Conservation (phyloP, 2,888 invertebrate species). For the Acleris literana region DNA sequence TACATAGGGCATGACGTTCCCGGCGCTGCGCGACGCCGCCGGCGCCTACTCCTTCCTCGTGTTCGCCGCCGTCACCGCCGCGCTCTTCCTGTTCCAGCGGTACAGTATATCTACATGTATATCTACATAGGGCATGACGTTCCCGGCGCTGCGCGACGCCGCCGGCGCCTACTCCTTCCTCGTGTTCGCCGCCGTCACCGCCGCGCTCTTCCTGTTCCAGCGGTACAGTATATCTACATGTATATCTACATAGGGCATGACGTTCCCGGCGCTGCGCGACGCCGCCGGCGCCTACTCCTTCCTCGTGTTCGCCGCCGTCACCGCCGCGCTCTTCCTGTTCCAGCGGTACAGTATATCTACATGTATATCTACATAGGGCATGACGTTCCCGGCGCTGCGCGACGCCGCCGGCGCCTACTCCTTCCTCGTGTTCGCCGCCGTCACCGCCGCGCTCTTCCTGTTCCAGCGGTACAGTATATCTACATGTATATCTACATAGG, state of each 20-base stretch:
- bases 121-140: conserved; percentile 85
- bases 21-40: conserved; percentile 83
- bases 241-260: conserved; percentile 81
- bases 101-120: conserved; percentile 48
- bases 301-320: conserved; percentile 86
- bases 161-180: conserved; percentile 90
- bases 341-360: conserved; percentile 73
- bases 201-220: conserved; percentile 82
- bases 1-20: conserved; percentile 88
- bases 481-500: conserved; percentile 52
- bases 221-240: conserved; percentile 66
- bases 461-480: conserved; percentile 81
- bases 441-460: conserved; percentile 80
- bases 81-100: conserved; percentile 85
- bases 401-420: conserved; percentile 86
- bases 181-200: conserved; percentile 85
- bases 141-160: conserved; percentile 85
- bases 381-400: conserved; percentile 88
- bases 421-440: conserved; percentile 88
- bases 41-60: conserved; percentile 90
- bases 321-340: conserved; percentile 82
- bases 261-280: conserved; percentile 86
- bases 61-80: conserved; percentile 84
- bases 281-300: conserved; percentile 89
- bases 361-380: conserved; percentile 69